These are phyloP conservation scores for Forpus xanthops DNA, from an alignment of 2,797 vertebrate genomes.

Conservation along the genomic window DNA sequence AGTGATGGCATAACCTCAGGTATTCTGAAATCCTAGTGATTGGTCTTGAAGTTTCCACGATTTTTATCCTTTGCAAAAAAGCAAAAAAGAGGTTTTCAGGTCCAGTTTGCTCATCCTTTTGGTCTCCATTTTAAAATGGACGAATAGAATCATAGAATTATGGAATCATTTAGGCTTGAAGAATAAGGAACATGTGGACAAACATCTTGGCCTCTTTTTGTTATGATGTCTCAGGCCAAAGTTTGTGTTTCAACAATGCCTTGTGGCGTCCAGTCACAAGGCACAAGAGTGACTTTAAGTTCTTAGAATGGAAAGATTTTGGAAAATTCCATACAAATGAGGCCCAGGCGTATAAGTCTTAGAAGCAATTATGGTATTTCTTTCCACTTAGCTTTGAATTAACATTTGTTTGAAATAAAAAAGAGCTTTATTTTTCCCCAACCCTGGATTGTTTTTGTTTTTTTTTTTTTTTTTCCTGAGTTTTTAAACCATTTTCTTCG, in stretches of 20 bases:
- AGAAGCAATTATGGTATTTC: slow-evolving; percentile 30
- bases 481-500: background rate
- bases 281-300: background rate
- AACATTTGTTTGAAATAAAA: slow-evolving; percentile 54
- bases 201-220: background rate
- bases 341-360: background rate
- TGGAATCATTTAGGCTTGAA: background rate
- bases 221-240: background rate
- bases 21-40: background rate
- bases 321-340: slow-evolving; percentile 47
- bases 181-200: background rate
- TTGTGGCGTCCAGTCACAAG: background rate
- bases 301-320: background rate
- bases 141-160: background rate
- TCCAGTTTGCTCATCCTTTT: background rate
- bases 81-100: background rate
- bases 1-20: background rate
- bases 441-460: background rate
- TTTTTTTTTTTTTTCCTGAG: background rate
- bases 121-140: background rate
- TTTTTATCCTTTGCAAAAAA: background rate
- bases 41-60: background rate
- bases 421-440: background rate
- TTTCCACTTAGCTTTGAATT: slow-evolving; percentile 57
- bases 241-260: background rate